A percentile compares a stretch with the other conserved stretches of the same genome.
Conservation (phyloP, 1,140 invertebrate species). For the Ganaspis sp. region DNA sequence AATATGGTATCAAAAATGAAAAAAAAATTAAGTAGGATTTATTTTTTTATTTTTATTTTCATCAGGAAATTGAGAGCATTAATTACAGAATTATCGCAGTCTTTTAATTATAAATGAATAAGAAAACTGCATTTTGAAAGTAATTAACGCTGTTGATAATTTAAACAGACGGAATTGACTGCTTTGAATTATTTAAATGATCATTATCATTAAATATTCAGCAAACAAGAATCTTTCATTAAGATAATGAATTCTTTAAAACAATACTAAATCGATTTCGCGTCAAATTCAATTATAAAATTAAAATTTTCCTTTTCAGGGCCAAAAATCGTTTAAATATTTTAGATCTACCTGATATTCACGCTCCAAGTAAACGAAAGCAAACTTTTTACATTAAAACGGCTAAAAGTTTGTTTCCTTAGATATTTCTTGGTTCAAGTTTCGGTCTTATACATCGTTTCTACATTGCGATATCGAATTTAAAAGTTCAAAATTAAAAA, state of each 20-base stretch:
- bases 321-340: slow-evolving; percentile 5
- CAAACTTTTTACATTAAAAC: slow-evolving; percentile 29
- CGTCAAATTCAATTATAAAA: neutral
- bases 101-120: too few species aligned
- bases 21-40: too few species aligned
- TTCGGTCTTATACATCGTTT: neutral
- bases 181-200: neutral
- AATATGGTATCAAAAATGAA: too few species aligned
- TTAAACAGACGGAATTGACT: neutral
- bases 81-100: too few species aligned
- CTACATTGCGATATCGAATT: slow-evolving; percentile 3
- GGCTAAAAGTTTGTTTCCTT: neutral
- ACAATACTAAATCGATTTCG: neutral
- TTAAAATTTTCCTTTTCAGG: neutral
- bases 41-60: too few species aligned
- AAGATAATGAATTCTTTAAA: neutral
- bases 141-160: neutral
- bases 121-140: neutral
- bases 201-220: neutral
- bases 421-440: slow-evolving; percentile 25
- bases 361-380: slow-evolving; percentile 21
- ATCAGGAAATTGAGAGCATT: too few species aligned
- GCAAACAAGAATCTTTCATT: neutral
- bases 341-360: neutral
- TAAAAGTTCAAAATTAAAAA: slow-evolving; percentile 30